A percentile compares a stretch with the other conserved stretches of the same genome.
These are phyloP conservation scores for Onthophagus sagittarius DNA, from an alignment of 2,888 invertebrate species.

Conservation along the genomic window DNA sequence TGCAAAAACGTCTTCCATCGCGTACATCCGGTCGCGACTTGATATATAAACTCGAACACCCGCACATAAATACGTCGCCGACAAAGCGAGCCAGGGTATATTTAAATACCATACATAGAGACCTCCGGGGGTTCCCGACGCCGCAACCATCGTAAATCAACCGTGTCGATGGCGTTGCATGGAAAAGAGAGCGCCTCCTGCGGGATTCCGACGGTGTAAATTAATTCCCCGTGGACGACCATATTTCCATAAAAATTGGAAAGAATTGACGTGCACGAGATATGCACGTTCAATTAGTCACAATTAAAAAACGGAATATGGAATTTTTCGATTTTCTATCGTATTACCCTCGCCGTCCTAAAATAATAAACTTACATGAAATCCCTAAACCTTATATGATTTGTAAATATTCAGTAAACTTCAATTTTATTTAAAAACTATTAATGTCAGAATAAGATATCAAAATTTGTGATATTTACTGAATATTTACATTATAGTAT, in stretches of 20 bases:
- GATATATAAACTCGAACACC: slow-evolving; percentile 4
- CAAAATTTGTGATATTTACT: too few relatives aligned
- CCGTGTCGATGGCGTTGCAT: neutral
- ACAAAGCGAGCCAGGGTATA: neutral
- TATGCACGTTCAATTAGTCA: neutral
- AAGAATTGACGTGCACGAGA: neutral
- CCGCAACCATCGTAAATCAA: neutral
- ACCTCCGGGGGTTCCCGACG: neutral
- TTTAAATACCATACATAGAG: slow-evolving; percentile 8
- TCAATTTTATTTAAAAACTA: too few relatives aligned
- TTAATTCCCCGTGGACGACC: neutral
- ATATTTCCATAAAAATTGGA: neutral
- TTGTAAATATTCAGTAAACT: too few relatives aligned
- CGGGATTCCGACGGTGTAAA: neutral
- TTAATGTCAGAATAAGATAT: too few relatives aligned
- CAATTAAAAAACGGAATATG: too few relatives aligned
- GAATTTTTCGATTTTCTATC: too few relatives aligned
- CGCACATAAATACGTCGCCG: slow-evolving; percentile 12
- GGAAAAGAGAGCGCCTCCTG: neutral
- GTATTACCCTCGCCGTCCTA: too few relatives aligned
- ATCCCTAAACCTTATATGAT: too few relatives aligned
- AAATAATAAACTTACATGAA: too few relatives aligned
- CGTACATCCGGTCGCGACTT: slow-evolving; percentile 7
- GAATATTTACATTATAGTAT: too few relatives aligned
- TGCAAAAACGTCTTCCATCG: slow-evolving; percentile 9